Conservation (phyloP, 2,113 vertebrate species). For the Silurus meridionalis region DNA sequence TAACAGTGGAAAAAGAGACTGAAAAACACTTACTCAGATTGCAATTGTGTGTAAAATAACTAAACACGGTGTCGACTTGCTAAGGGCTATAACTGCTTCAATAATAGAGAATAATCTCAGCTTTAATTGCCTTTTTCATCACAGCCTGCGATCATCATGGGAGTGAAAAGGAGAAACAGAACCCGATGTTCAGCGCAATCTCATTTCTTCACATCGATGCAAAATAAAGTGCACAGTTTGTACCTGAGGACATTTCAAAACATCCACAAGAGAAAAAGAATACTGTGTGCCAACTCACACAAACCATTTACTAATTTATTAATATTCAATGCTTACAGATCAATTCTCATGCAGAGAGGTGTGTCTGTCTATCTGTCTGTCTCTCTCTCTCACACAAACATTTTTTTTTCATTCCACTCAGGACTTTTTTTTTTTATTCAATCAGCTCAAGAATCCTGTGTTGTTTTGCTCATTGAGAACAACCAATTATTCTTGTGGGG, state of each 20-base stretch:
- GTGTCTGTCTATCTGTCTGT: no score
- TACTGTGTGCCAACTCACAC: neutral
- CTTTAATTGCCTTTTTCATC: neutral
- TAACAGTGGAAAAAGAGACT: neutral
- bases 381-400: no score
- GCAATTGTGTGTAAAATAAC: neutral
- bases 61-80: neutral
- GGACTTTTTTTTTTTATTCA: no score
- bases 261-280: neutral
- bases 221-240: neutral
- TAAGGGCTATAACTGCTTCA: neutral
- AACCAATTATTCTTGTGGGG: neutral
- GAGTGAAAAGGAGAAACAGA: neutral
- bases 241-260: neutral
- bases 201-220: neutral
- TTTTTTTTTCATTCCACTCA: no score
- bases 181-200: neutral
- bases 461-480: no score
- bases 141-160: neutral
- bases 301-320: neutral
- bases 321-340: no score
- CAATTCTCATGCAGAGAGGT: no score
- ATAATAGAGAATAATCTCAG: neutral
- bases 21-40: neutral
- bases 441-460: no score